Conservation (phyloP, 2,797 vertebrate species). For the Pseudochirops corinnae region DNA sequence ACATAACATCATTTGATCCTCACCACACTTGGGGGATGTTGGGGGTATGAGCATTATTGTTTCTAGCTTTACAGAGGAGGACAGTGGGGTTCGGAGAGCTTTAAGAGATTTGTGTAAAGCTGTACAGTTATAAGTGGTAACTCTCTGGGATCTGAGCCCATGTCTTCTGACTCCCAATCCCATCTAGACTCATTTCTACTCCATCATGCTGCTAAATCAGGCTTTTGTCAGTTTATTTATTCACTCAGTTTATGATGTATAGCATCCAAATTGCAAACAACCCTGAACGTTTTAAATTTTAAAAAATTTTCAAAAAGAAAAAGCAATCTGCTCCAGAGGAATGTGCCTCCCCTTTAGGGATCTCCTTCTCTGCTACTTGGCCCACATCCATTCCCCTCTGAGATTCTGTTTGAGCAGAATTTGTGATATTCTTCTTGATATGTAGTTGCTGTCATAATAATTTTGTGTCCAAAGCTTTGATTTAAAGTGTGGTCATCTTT, state of each 20-base stretch:
- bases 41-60: neutral
- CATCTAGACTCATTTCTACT: neutral
- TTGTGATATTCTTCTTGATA: neutral
- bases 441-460: neutral
- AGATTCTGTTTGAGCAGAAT: neutral
- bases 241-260: neutral
- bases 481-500: neutral
- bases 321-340: neutral
- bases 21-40: neutral
- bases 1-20: neutral
- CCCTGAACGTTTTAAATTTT: neutral
- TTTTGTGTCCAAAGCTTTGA: neutral
- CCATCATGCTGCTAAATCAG: neutral
- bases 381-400: neutral
- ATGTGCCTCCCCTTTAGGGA: neutral
- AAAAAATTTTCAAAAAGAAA: neutral
- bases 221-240: neutral
- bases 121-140: neutral
- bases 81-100: neutral
- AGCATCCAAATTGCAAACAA: neutral
- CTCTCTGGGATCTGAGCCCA: neutral
- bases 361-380: neutral
- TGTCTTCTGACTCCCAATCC: neutral
- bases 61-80: neutral
- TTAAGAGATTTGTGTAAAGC: neutral